phyloP scores from a whole-genome alignment of 35 echinoderm and acorn worm species.

The Acanthaster planci region DNA sequence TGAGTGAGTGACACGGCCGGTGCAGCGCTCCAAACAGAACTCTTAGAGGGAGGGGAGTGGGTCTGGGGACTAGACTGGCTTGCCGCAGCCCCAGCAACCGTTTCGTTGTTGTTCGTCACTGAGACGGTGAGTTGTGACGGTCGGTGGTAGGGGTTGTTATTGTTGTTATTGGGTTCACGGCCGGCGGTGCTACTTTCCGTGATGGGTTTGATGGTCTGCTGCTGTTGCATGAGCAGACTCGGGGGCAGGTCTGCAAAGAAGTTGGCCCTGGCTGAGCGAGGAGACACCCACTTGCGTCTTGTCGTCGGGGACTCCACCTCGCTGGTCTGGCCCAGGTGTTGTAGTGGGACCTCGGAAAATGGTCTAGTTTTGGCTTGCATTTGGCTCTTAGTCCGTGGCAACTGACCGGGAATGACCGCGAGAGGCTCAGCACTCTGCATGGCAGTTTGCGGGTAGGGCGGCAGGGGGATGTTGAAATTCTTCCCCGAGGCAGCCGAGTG shows the following conservation, averaged over 20 bases:
- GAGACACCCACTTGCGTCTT: slow-evolving; percentile 53
- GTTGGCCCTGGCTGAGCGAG: slow-evolving; percentile 72
- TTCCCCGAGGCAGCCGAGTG: slow-evolving; percentile 28
- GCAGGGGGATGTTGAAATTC: slow-evolving; percentile 69
- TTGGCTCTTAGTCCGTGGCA: slow-evolving; percentile 77
- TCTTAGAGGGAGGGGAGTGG: slow-evolving; percentile 47
- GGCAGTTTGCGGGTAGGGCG: slow-evolving; percentile 50
- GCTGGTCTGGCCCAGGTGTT: not conserved
- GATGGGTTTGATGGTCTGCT: not conserved
- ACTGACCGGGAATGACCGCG: slow-evolving; percentile 71
- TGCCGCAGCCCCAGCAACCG: slow-evolving; percentile 28
- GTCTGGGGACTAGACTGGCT: slow-evolving; percentile 3
- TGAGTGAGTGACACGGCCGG: slow-evolving; percentile 48
- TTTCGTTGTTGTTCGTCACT: slow-evolving; percentile 26
- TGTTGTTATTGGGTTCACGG: slow-evolving; percentile 28
- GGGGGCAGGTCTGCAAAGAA: slow-evolving; percentile 76
- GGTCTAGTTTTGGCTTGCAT: slow-evolving; percentile 46
- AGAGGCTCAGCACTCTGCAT: slow-evolving; percentile 56
- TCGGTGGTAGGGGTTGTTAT: slow-evolving; percentile 41
- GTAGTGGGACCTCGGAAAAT: not conserved
- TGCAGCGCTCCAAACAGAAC: slow-evolving; percentile 63
- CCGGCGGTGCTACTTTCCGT: not conserved
- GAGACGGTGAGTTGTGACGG: slow-evolving; percentile 35
- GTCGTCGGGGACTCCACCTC: slow-evolving; percentile 29
- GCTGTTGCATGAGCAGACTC: slow-evolving; percentile 1